These are phyloP conservation scores for Psittacula echo DNA, from an alignment of 2,797 vertebrate species.

Conservation along the genomic window DNA sequence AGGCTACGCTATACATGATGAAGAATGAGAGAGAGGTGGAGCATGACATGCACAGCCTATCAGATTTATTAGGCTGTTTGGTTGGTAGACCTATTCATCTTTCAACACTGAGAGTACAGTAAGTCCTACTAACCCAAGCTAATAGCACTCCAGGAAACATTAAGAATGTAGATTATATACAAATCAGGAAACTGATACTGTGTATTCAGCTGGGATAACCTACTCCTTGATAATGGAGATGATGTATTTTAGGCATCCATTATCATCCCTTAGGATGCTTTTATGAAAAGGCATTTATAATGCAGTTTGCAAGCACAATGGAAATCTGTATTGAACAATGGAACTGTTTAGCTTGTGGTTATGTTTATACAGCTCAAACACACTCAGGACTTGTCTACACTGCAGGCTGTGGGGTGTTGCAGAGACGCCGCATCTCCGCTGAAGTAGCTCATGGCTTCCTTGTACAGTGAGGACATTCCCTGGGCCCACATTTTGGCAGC, in stretches of 20 bases:
- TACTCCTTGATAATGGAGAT: constrained; percentile 26
- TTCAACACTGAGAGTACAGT: constrained; percentile 45
- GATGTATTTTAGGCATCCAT: constrained; percentile 27
- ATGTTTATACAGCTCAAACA: background rate
- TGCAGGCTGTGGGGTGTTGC: background rate
- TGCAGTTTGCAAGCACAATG: background rate
- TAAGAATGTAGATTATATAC: constrained; percentile 52
- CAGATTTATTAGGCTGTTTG: constrained; percentile 66
- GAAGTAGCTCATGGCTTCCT: background rate
- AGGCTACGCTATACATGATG: constrained; percentile 19
- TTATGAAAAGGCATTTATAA: constrained; percentile 26
- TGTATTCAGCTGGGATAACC: constrained; percentile 46
- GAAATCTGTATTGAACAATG: constrained; percentile 6
- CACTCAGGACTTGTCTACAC: constrained; percentile 18
- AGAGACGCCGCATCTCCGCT: background rate
- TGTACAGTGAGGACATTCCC: background rate
- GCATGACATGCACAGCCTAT: constrained; percentile 28
- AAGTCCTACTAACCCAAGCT: constrained; percentile 54
- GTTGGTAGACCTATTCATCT: constrained; percentile 61
- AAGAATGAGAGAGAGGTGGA: constrained; percentile 49
- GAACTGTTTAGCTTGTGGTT: constrained; percentile 21
- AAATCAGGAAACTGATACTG: constrained; percentile 48
- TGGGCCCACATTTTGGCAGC: background rate
- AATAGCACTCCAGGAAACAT: constrained; percentile 60
- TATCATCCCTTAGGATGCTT: constrained; percentile 12